phyloP scores from a whole-genome alignment of 2,888 invertebrate genomes.

The Parnassius glacialis region DNA sequence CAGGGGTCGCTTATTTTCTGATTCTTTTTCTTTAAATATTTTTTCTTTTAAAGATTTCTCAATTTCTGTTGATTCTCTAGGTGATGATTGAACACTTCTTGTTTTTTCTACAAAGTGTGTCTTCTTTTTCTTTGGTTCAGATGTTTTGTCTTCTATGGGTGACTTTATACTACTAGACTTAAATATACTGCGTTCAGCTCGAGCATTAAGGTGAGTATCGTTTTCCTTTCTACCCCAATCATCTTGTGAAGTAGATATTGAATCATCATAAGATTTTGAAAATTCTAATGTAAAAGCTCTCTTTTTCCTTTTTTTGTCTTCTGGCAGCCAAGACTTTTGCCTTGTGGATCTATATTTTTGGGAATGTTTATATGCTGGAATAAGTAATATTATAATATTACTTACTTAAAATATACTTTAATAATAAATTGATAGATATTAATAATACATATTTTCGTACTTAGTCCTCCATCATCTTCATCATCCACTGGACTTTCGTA shows the following conservation, averaged over 20 bases:
- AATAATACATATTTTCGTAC: conserved; percentile 44
- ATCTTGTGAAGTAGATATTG: conserved; percentile 75
- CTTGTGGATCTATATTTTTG: conserved; percentile 72
- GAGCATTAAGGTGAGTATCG: conserved; percentile 54
- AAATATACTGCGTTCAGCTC: conserved; percentile 54
- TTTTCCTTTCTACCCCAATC: conserved; percentile 67
- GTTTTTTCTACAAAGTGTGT: conserved; percentile 73
- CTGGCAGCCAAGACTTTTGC: conserved; percentile 82
- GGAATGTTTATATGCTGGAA: conserved; percentile 74
- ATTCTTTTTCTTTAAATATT: conserved; percentile 60
- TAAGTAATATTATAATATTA: conserved; percentile 16
- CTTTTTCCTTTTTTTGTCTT: conserved; percentile 86
- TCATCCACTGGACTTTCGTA: conserved; percentile 88
- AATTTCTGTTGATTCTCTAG: conserved; percentile 61
- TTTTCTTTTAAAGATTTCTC: conserved; percentile 70
- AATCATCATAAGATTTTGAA: conserved; percentile 81
- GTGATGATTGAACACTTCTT: conserved; percentile 68
- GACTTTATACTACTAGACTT: conserved; percentile 58
- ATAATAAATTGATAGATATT: conserved; percentile 22
- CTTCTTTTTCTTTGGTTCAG: conserved; percentile 69
- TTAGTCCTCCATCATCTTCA: conserved; percentile 79
- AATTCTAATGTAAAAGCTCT: conserved; percentile 90
- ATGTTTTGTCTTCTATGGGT: conserved; percentile 62
- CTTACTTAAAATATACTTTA: conserved; percentile 10
- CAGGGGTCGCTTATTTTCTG: conserved; percentile 59